Percentiles rank a stretch among this genome's conserved stretches.
Conservation (phyloP, 2,113 vertebrate species). For the Hassar affinis region DNA sequence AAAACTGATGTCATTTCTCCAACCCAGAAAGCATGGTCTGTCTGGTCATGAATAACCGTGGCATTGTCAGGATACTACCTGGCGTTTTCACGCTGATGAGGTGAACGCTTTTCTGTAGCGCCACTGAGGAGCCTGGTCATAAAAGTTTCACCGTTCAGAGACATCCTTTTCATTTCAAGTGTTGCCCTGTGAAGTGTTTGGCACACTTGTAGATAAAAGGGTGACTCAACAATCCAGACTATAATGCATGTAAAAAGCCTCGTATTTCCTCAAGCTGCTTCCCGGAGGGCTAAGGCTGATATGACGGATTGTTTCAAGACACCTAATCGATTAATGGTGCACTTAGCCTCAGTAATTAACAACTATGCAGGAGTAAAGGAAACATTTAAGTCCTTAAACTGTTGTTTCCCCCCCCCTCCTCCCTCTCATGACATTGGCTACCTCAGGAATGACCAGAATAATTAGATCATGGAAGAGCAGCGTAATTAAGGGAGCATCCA, state of each 20-base stretch:
- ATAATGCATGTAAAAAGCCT: conserved; percentile 48
- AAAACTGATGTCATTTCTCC: not conserved
- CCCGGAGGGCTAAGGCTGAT: conserved; percentile 58
- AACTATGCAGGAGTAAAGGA: conserved; percentile 64
- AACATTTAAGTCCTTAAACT: conserved; percentile 57
- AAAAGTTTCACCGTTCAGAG: not conserved
- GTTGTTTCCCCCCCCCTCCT: conserved; percentile 47
- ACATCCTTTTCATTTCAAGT: conserved; percentile 1
- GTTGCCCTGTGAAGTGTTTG: not conserved
- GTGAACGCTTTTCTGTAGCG: not conserved
- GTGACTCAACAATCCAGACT: conserved; percentile 4
- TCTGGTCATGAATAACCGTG: not conserved
- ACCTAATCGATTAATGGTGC: conserved; percentile 76
- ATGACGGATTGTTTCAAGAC: conserved; percentile 71
- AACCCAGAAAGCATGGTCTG: not conserved
- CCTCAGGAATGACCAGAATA: conserved; percentile 54
- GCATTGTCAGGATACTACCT: not conserved
- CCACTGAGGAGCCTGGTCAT: not conserved
- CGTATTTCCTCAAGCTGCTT: conserved; percentile 61
- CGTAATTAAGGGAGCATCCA: conserved; percentile 15
- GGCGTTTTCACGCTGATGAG: not conserved
- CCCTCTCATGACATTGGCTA: conserved; percentile 55
- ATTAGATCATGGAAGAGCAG: conserved; percentile 17
- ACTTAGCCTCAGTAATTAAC: conserved; percentile 76
- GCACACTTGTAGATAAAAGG: conserved; percentile 2